Percentiles rank a stretch among this genome's conserved stretches.
These are phyloP conservation scores for Falco naumanni DNA, from an alignment of 2,797 vertebrate genomes.

Conservation along the genomic window DNA sequence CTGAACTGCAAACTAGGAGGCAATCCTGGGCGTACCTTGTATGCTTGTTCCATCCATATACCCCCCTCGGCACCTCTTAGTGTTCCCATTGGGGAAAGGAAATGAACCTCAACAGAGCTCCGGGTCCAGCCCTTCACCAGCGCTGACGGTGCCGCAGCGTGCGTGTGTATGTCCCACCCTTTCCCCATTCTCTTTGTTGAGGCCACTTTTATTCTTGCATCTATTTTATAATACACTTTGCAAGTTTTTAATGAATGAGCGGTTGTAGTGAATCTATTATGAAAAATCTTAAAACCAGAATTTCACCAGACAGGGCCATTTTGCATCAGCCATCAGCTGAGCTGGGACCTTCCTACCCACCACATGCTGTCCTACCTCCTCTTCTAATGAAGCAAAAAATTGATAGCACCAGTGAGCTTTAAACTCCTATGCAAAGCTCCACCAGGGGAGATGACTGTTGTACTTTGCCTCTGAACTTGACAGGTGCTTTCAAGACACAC, in stretches of 20 bases:
- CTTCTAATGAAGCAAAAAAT: not conserved
- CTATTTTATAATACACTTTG: not conserved
- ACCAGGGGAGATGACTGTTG: not conserved
- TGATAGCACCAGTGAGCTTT: not conserved
- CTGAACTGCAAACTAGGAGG: not conserved
- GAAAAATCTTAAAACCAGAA: not conserved
- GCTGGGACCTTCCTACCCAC: not conserved
- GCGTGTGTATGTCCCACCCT: too few species aligned
- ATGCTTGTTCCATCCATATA: rapidly evolving
- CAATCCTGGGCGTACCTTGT: not conserved
- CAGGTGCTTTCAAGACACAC: not conserved
- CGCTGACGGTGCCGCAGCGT: rapidly evolving
- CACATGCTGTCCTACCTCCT: not conserved
- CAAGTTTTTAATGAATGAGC: not conserved
- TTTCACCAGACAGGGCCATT: not conserved
- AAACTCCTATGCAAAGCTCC: not conserved
- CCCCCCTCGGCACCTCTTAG: not conserved
- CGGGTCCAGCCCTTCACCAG: not conserved
- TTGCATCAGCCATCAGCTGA: not conserved
- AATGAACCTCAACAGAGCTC: not conserved
- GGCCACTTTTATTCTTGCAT: not conserved
- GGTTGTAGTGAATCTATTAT: not conserved
- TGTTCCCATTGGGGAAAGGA: rapidly evolving
- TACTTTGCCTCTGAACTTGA: not conserved
- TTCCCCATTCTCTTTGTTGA: not conserved